phyloP scores from a whole-genome alignment of 2,888 invertebrate species.

The Callyntrura guangdongensis region DNA sequence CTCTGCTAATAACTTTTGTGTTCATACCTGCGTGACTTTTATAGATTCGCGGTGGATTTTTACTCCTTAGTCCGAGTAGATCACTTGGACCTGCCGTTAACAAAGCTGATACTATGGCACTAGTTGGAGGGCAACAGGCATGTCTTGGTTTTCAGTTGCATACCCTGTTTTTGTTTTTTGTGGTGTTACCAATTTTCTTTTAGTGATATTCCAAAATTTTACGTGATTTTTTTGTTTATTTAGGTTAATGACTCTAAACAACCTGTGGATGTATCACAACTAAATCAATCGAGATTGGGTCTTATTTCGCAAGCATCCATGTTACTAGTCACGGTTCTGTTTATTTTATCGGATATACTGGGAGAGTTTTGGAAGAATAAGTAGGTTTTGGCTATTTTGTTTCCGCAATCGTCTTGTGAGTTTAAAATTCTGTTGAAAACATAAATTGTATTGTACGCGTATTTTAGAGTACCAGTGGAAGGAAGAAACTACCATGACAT shows the following conservation, averaged over 20 bases:
- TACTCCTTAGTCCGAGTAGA: conserved; percentile 88
- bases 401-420: not conserved
- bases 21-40: conserved; percentile 78
- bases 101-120: conserved; percentile 84
- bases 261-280: conserved; percentile 91
- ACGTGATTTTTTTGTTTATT: conserved; percentile 12
- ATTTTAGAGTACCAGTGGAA: conserved; percentile 92
- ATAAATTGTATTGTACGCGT: not conserved
- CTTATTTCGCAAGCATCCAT: conserved; percentile 96
- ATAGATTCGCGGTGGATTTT: conserved; percentile 94
- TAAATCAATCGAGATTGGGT: conserved; percentile 96
- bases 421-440: not conserved
- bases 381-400: conserved; percentile 87
- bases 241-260: conserved; percentile 84
- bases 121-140: conserved; percentile 85
- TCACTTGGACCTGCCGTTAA: conserved; percentile 85
- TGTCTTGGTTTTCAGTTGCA: conserved; percentile 57
- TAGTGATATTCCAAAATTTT: not conserved
- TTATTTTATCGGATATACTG: conserved; percentile 95
- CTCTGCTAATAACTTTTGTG: conserved; percentile 5
- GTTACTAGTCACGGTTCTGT: conserved; percentile 95
- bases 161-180: conserved; percentile 17
- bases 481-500: conserved; percentile 97
- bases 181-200: not conserved
- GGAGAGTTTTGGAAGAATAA: conserved; percentile 98